Conservation (phyloP, 1,140 invertebrate genomes). For the Ips nitidus region DNA sequence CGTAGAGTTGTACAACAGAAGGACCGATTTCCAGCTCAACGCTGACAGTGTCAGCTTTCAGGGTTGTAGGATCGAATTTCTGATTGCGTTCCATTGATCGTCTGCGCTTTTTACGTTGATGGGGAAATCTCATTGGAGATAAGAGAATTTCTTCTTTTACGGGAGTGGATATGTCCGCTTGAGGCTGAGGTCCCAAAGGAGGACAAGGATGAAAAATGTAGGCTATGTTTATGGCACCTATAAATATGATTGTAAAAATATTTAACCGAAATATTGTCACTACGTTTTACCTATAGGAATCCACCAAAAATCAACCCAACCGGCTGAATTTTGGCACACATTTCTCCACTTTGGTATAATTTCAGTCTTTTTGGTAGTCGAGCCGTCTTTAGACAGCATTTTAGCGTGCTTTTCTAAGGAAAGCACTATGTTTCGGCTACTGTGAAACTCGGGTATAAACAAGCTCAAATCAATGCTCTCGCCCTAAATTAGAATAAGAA, state of each 20-base stretch:
- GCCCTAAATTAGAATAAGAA: constrained; percentile 57
- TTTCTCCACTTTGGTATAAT: constrained; percentile 81
- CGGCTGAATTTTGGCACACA: constrained; percentile 75
- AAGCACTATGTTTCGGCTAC: constrained; percentile 77
- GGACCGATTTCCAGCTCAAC: constrained; percentile 93
- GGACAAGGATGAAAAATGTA: constrained; percentile 92
- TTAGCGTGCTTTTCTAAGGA: constrained; percentile 89
- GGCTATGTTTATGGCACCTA: constrained; percentile 81
- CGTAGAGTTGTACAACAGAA: constrained; percentile 85
- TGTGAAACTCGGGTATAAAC: constrained; percentile 89
- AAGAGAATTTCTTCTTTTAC: constrained; percentile 91
- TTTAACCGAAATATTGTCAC: background rate
- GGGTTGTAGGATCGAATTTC: constrained; percentile 83
- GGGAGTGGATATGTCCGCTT: constrained; percentile 89
- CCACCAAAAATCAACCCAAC: constrained; percentile 96
- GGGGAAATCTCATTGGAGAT: constrained; percentile 86
- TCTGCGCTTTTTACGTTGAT: constrained; percentile 57
- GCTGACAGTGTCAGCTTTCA: constrained; percentile 83
- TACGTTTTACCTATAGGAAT: constrained; percentile 70
- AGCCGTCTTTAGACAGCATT: constrained; percentile 76
- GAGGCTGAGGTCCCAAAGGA: constrained; percentile 79
- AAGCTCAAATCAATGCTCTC: constrained; percentile 88
- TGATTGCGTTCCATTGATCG: constrained; percentile 59
- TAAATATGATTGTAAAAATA: background rate
- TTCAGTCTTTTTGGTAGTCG: constrained; percentile 58